phyloP scores from a whole-genome alignment of 2,888 invertebrate genomes.

The Cenopis cana region DNA sequence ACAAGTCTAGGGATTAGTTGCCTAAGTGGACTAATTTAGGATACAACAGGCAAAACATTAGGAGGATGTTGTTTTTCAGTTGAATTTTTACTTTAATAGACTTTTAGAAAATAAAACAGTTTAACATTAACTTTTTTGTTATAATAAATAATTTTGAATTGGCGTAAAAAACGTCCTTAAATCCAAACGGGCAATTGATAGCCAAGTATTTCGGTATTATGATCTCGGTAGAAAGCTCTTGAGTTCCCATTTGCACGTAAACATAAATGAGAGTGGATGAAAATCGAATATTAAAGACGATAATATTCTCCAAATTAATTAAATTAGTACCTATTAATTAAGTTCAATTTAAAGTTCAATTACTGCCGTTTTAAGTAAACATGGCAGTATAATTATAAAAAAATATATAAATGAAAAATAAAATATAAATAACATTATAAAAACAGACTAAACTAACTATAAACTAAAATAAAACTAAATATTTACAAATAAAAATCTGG shows the following conservation, averaged over 20 bases:
- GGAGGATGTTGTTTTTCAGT: no score
- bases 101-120: background rate
- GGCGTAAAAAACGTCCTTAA: background rate
- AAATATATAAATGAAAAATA: no score
- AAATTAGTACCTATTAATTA: background rate
- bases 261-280: conserved; percentile 23
- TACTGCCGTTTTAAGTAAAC: background rate
- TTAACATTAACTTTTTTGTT: no score
- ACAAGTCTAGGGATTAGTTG: no score
- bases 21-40: no score
- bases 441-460: no score
- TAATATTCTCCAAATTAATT: background rate
- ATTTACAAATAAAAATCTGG: no score
- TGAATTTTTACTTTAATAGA: no score
- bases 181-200: background rate
- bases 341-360: background rate
- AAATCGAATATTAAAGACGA: background rate
- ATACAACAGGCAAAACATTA: no score
- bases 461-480: no score
- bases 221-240: conserved; percentile 43
- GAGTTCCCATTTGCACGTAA: conserved; percentile 37
- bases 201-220: background rate
- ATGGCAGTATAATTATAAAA: background rate
- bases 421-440: no score
- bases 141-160: no score